phyloP scores from a whole-genome alignment of 2,113 vertebrate genomes.

The Perca schrenkii region DNA sequence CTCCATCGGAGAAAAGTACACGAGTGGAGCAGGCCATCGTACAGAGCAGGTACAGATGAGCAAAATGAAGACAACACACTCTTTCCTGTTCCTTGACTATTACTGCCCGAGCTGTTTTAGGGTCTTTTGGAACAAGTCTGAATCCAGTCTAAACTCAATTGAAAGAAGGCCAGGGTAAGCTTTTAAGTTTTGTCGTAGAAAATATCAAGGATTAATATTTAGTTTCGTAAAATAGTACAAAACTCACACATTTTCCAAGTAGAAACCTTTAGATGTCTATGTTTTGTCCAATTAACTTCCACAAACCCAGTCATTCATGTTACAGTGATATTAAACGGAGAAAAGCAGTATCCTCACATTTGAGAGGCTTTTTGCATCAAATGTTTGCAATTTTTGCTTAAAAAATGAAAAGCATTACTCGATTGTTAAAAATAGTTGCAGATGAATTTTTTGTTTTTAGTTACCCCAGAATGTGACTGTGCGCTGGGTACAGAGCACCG shows the following conservation, averaged over 20 bases:
- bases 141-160: not conserved
- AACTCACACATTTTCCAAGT: not conserved
- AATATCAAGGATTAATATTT: not conserved
- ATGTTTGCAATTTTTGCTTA: not conserved
- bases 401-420: not conserved
- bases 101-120: not conserved
- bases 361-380: not conserved
- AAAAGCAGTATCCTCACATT: not conserved
- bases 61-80: not conserved
- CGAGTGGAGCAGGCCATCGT: conserved; percentile 92
- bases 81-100: not conserved
- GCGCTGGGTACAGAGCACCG: too few relatives aligned
- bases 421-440: too few relatives aligned
- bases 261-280: too few relatives aligned
- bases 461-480: too few relatives aligned
- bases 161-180: not conserved
- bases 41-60: conserved; percentile 89
- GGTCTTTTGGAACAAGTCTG: too few relatives aligned
- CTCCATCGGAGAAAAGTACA: conserved; percentile 85
- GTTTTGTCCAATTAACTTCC: not conserved
- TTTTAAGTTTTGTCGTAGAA: not conserved
- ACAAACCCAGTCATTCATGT: not conserved
- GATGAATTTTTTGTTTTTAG: too few relatives aligned
- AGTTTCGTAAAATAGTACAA: not conserved
- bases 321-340: not conserved